phyloP scores from a whole-genome alignment of 2,888 invertebrate genomes.

The Bombylius discolor region DNA sequence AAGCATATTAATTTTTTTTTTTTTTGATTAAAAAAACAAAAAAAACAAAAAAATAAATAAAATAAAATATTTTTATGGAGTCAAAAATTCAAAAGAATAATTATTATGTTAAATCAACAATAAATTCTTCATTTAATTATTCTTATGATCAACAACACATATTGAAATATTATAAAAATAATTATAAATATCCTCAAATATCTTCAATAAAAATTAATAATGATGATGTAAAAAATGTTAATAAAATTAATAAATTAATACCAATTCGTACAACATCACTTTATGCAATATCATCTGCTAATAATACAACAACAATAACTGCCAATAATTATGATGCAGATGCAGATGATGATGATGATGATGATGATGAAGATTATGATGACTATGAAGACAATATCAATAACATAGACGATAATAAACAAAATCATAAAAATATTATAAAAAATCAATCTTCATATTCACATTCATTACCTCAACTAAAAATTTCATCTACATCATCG shows the following conservation, averaged over 20 bases:
- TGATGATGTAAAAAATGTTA: neutral
- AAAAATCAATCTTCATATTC: too few relatives aligned
- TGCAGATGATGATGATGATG: too few relatives aligned
- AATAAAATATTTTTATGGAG: neutral
- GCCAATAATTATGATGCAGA: too few relatives aligned
- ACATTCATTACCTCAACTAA: too few relatives aligned
- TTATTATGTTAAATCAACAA: neutral
- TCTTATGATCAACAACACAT: neutral
- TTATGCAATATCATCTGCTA: conserved; percentile 1
- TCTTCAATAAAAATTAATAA: neutral
- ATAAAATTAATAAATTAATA: neutral
- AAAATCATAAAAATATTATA: too few relatives aligned
- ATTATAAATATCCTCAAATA: too few relatives aligned
- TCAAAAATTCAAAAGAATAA: neutral
- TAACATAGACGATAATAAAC: too few relatives aligned
- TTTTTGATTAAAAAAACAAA: too few relatives aligned
- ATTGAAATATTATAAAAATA: neutral
- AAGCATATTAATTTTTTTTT: too few relatives aligned
- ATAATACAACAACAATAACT: neutral
- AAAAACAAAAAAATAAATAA: neutral
- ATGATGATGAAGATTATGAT: too few relatives aligned
- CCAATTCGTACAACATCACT: conserved; percentile 1
- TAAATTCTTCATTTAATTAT: neutral
- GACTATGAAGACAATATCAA: too few relatives aligned
- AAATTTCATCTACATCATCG: too few relatives aligned